Evolutionary conservation across 2,113 vertebrate species (phyloP).

Genomic region (Excalfactoria chinensis): DNA sequence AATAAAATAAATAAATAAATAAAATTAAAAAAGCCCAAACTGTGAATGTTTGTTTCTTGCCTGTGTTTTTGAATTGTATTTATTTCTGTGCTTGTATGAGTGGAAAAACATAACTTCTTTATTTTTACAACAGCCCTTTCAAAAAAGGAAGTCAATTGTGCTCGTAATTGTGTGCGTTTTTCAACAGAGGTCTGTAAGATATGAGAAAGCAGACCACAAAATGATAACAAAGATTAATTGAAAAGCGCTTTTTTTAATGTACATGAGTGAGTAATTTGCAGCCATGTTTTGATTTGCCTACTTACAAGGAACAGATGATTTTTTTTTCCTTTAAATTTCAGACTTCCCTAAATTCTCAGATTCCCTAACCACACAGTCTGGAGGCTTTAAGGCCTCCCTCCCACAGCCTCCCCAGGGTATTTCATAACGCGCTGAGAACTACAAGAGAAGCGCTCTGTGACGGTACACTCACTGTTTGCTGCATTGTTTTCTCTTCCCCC

Average conservation of each 20-base stretch:
- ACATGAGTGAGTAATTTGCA: background rate
- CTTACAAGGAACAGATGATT: background rate
- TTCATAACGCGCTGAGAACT: background rate
- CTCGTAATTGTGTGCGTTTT: constrained; percentile 15
- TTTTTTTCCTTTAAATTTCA: background rate
- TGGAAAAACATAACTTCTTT: background rate
- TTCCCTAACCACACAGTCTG: background rate
- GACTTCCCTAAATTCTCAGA: constrained; percentile 31
- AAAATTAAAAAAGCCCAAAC: background rate
- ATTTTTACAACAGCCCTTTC: constrained; percentile 38
- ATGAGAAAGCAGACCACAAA: background rate
- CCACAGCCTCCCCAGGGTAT: constrained; percentile 27
- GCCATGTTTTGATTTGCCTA: background rate
- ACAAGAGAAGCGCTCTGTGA: background rate
- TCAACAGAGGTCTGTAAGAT: background rate
- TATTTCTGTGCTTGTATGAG: constrained; percentile 2
- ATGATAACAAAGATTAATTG: background rate
- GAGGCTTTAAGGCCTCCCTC: constrained; percentile 10
- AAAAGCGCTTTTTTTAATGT: background rate
- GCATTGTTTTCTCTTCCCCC: constrained; percentile 10
- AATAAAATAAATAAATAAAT: background rate
- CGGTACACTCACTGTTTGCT: background rate
- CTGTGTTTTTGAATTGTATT: constrained; percentile 48
- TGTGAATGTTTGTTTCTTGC: constrained; percentile 38
- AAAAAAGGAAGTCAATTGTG: constrained; percentile 39